Percentiles rank a stretch among this genome's conserved stretches.
phyloP scores from a whole-genome alignment of 1,140 invertebrate genomes.

The Musca domestica region DNA sequence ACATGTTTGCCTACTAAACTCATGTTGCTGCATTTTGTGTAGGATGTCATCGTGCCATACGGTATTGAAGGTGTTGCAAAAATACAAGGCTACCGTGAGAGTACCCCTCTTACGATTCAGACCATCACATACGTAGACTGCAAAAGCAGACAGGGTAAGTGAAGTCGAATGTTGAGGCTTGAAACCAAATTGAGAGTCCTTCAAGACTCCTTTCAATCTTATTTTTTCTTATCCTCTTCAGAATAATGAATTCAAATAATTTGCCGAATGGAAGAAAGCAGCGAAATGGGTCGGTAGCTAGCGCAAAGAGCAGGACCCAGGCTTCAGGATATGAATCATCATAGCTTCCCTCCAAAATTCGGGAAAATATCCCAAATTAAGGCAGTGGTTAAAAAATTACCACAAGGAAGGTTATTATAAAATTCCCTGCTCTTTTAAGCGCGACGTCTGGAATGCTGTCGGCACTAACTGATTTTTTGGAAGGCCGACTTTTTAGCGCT shows the following conservation, averaged over 20 bases:
- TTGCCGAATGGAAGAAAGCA: neutral
- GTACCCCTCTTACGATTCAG: neutral
- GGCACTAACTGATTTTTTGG: no score
- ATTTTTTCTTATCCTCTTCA: no score
- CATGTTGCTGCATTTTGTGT: neutral
- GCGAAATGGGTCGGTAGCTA: neutral
- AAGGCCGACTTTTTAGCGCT: no score
- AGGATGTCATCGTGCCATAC: no score
- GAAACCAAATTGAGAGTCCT: neutral
- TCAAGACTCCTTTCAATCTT: neutral
- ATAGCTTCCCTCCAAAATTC: neutral
- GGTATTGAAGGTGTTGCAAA: no score
- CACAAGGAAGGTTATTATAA: no score
- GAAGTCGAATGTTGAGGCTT: neutral
- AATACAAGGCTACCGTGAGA: neutral
- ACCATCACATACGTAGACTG: neutral
- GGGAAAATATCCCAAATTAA: neutral
- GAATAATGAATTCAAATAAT: no score
- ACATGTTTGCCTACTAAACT: neutral
- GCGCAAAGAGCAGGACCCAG: neutral
- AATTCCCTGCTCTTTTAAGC: no score
- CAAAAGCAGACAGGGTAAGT: neutral
- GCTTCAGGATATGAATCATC: neutral
- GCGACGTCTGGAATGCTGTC: no score
- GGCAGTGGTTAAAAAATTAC: neutral